Percentiles rank a stretch among this genome's conserved stretches.
Evolutionary conservation across 2,113 vertebrate species (phyloP).

Genomic region (Empidonax alnorum): DNA sequence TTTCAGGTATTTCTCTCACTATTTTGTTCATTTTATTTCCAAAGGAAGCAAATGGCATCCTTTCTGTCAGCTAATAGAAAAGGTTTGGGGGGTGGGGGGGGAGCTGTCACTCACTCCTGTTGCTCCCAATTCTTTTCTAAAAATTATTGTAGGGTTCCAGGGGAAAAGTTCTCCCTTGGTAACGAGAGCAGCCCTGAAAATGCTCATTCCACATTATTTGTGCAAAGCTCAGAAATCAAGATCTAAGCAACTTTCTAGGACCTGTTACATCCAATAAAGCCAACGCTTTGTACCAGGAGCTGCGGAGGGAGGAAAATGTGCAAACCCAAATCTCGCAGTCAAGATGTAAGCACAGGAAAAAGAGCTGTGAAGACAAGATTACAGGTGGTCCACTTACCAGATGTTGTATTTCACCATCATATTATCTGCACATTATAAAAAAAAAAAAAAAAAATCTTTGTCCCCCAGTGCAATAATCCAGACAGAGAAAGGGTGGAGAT

Average conservation of each 20-base stretch:
- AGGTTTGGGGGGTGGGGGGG: not conserved
- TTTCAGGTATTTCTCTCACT: not conserved
- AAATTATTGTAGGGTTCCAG: constrained; percentile 20
- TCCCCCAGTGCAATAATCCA: not conserved
- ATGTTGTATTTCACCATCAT: not conserved
- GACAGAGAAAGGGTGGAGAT: not conserved
- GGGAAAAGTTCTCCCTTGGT: constrained; percentile 41
- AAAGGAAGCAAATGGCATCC: constrained; percentile 50
- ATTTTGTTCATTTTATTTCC: constrained; percentile 51
- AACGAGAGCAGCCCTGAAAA: constrained; percentile 53
- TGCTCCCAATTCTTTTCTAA: constrained; percentile 51
- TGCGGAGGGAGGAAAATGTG: not conserved
- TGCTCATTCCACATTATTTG: constrained; percentile 39
- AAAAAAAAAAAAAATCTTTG: constrained; percentile 11
- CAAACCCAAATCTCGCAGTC: constrained; percentile 25
- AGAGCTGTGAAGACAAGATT: constrained; percentile 19
- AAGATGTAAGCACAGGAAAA: not conserved
- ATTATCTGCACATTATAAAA: not conserved
- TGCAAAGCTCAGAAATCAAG: constrained; percentile 48
- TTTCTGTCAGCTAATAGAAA: constrained; percentile 31
- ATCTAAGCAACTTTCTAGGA: constrained; percentile 48
- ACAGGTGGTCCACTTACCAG: constrained; percentile 18
- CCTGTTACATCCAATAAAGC: constrained; percentile 21
- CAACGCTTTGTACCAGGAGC: not conserved
- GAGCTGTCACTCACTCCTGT: constrained; percentile 57